Evolutionary conservation across 1,140 invertebrate species (phyloP).

Genomic region (Sitophilus oryzae): DNA sequence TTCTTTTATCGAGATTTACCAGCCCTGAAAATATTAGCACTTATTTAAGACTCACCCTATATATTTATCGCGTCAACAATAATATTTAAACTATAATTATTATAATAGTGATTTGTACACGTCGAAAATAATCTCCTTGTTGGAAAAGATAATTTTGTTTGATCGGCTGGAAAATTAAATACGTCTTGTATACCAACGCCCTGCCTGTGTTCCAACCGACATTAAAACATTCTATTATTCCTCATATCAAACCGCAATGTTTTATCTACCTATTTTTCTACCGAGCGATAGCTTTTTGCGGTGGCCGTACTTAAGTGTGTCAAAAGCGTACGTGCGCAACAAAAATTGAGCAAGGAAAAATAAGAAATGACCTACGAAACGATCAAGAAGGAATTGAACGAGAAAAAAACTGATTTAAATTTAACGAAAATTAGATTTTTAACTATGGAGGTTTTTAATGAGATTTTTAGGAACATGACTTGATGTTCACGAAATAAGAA

Average conservation of each 20-base stretch:
- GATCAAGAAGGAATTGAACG: not conserved
- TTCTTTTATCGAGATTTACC: too few relatives aligned
- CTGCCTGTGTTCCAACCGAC: too few relatives aligned
- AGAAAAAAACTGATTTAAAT: constrained; percentile 10
- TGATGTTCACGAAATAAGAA: too few relatives aligned
- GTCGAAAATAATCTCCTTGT: too few relatives aligned
- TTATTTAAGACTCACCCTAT: too few relatives aligned
- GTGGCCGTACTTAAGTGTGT: constrained; percentile 19
- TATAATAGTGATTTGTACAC: too few relatives aligned
- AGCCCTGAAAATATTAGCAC: too few relatives aligned
- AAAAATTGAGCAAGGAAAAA: constrained; percentile 17
- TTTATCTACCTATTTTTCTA: constrained; percentile 5
- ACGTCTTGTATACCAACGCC: not conserved
- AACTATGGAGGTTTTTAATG: constrained; percentile 13
- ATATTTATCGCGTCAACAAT: too few relatives aligned
- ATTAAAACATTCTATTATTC: constrained; percentile 6
- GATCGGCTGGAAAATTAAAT: not conserved
- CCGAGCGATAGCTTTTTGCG: constrained; percentile 10
- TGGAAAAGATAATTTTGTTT: too few relatives aligned
- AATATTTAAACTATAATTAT: too few relatives aligned
- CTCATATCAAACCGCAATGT: not conserved
- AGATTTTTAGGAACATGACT: too few relatives aligned
- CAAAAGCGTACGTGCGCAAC: constrained; percentile 20
- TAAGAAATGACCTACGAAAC: constrained; percentile 5
- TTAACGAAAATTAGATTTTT: constrained; percentile 22